Percentiles rank a stretch among this genome's conserved stretches.
Evolutionary conservation across 2,113 vertebrate genomes (phyloP).

Genomic region (Falco punctatus): DNA sequence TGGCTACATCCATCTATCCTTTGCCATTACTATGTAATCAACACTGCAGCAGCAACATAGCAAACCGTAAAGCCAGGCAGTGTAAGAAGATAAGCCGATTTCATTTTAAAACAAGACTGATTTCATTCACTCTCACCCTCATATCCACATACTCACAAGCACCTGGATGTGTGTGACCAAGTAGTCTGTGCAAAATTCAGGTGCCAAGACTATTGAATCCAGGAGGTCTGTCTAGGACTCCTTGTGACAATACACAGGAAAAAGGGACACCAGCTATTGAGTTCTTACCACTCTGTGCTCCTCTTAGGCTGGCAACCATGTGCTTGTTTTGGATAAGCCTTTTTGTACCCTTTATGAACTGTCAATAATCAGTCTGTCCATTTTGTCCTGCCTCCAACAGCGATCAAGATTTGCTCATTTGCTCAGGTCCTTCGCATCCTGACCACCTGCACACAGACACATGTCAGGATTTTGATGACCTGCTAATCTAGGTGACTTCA

Average conservation of each 20-base stretch:
- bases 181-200: background rate
- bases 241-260: background rate
- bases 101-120: background rate
- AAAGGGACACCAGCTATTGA: background rate
- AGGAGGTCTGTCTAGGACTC: background rate
- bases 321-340: background rate
- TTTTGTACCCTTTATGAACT: background rate
- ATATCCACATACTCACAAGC: background rate
- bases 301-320: background rate
- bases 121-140: background rate
- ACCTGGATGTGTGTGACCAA: background rate
- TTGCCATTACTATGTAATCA: background rate
- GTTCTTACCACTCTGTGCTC: background rate
- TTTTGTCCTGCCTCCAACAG: background rate
- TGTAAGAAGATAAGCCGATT: background rate
- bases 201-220: background rate
- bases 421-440: background rate
- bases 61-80: background rate
- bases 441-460: background rate
- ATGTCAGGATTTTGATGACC: background rate
- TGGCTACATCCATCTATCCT: background rate
- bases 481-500: background rate
- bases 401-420: background rate
- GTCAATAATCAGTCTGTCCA: background rate
- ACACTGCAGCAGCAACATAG: background rate